phyloP scores from a whole-genome alignment of 2,888 invertebrate genomes.

The Acrobasis suavella region DNA sequence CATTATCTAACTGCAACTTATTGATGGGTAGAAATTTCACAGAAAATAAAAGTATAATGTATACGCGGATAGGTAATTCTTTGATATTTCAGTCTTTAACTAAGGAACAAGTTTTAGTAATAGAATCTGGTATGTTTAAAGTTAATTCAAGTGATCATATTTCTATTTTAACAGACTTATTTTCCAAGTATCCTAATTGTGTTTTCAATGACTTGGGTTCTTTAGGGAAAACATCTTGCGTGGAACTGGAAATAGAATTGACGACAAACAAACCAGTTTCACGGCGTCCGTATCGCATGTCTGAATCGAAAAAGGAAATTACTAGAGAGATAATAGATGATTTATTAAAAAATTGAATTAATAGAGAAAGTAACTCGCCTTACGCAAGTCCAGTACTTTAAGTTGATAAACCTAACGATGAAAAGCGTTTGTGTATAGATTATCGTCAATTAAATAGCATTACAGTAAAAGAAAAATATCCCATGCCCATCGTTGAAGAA shows the following conservation, averaged over 20 bases:
- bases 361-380: slow-evolving; percentile 24
- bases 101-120: not conserved
- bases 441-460: slow-evolving; percentile 25
- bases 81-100: slow-evolving; percentile 22
- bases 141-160: slow-evolving; percentile 9
- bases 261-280: slow-evolving; percentile 29
- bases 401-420: slow-evolving; percentile 25
- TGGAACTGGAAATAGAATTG: slow-evolving; percentile 26
- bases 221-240: slow-evolving; percentile 30
- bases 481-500: slow-evolving; percentile 50
- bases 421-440: slow-evolving; percentile 28
- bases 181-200: not conserved
- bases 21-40: slow-evolving; percentile 35
- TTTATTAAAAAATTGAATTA: slow-evolving; percentile 24
- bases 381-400: slow-evolving; percentile 23
- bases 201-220: slow-evolving; percentile 25
- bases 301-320: slow-evolving; percentile 26
- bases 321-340: slow-evolving; percentile 27
- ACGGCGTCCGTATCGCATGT: slow-evolving; percentile 31
- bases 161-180: not conserved
- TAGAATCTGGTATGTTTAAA: not conserved
- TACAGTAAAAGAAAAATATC: slow-evolving; percentile 35
- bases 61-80: slow-evolving; percentile 27
- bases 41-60: slow-evolving; percentile 31
- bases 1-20: slow-evolving; percentile 24